Evolutionary conservation across 2,113 vertebrate species (phyloP), one percentile per base, ranked within the genome.

Genomic region (Boulengeromyrus knoepffleri): DNA sequence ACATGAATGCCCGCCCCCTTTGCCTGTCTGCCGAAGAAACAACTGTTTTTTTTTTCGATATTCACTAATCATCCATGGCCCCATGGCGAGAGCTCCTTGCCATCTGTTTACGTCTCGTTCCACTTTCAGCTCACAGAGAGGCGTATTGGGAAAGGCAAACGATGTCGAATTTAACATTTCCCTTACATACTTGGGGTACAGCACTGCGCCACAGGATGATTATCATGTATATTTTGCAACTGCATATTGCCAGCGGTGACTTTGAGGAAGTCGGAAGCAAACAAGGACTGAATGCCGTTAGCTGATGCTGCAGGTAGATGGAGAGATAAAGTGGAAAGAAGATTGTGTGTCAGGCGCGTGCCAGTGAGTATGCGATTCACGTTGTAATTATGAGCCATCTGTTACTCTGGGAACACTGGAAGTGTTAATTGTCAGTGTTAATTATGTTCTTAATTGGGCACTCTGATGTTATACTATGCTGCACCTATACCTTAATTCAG

Each of bases 21-120:
- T 21, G 74, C 74, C 74, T 56, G 27, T 15, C 88, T 84, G 27
- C 88, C 91, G 49, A 92, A 93, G 91, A 91, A 70, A 90, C 92
- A 94, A 91, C 92, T 90, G 91, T 92, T 92, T 92, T 39, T 91
- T 94, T 93, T 91, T 93, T 93, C 92, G 92, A 93, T 93, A 93
- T 93, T 94, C 93, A 94, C 92, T 90, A 93, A 92, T 93, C 93
- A 93, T 93, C 91, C 92, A 92, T 91, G 89, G 88, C 42, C 91
- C 92, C 94, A 89, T 86, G 91, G 93, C 91, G 92, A 91, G 92
- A 91, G 90, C 88, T 58, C 87, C 90, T 91, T 91, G 42, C 94
- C 93, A 92, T 94, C 93, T 94, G 94, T 92, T 91, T 17, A 80
- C 3, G 89, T 90, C 89, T 91, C 87, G 92, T 92, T 93, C 92